Conservation (phyloP, 2,888 invertebrate genomes). For the Amphipyra tragopoginis region DNA sequence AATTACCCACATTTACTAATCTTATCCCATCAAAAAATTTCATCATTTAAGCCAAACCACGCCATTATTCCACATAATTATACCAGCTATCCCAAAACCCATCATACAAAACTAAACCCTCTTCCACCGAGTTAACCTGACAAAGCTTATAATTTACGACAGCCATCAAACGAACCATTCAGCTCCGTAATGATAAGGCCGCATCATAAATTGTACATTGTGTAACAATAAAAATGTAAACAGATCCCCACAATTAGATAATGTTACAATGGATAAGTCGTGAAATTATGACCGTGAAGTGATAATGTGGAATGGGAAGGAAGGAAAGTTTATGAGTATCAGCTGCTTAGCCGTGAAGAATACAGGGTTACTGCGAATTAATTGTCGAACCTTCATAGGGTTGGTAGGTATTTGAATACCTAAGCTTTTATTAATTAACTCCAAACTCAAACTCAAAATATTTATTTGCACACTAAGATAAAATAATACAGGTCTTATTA, state of each 20-base stretch:
- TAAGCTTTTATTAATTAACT: no score
- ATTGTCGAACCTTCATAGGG: no score
- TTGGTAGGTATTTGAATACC: no score
- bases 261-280: constrained; percentile 52
- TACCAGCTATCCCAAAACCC: background rate
- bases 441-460: no score
- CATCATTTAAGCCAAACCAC: background rate
- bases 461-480: no score
- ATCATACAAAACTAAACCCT: background rate
- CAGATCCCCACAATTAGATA: constrained; percentile 57
- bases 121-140: constrained; percentile 5
- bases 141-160: constrained; percentile 50
- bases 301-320: constrained; percentile 36
- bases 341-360: constrained; percentile 13
- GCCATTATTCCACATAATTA: background rate
- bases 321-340: constrained; percentile 32
- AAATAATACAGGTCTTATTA: no score
- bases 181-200: constrained; percentile 49
- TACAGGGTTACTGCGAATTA: no score
- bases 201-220: constrained; percentile 52
- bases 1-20: no score
- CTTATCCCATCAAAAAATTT: background rate
- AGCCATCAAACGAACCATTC: constrained; percentile 31
- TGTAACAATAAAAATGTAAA: constrained; percentile 62
- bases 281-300: constrained; percentile 51